These are phyloP conservation scores for Poeciliopsis paucimaculata DNA, from an alignment of 2,797 vertebrate genomes.

Conservation along the genomic window DNA sequence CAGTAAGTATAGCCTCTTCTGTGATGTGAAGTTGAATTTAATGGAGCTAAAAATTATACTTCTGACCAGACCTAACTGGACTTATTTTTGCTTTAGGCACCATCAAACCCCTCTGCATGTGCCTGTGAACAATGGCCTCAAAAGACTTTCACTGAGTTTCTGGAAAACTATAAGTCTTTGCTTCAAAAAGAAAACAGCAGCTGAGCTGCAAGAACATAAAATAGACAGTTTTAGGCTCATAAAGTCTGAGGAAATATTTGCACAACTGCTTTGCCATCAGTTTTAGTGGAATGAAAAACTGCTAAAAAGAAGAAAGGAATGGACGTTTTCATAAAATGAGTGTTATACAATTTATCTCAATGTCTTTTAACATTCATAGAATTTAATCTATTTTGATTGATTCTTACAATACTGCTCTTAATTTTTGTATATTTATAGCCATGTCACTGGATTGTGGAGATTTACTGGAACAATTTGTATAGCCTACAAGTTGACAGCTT, in stretches of 20 bases:
- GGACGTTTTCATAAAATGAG: neutral
- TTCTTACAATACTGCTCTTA: slow-evolving; percentile 42
- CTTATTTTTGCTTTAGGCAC: slow-evolving; percentile 9
- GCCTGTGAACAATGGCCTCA: slow-evolving; percentile 10
- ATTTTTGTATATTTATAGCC: slow-evolving; percentile 16
- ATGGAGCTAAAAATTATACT: neutral
- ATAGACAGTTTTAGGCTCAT: accelerated
- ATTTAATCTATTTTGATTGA: slow-evolving; percentile 11
- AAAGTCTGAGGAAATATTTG: neutral
- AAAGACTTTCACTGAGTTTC: accelerated
- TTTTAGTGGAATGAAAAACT: neutral
- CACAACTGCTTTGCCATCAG: neutral
- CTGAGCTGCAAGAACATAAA: accelerated
- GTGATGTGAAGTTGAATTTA: neutral
- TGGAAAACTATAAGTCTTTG: accelerated
- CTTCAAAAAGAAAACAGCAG: neutral
- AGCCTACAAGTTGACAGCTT: slow-evolving; percentile 15
- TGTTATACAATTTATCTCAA: neutral
- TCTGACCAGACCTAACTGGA: slow-evolving; percentile 1
- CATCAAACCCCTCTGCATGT: neutral
- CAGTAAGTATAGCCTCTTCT: slow-evolving; percentile 49
- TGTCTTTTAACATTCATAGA: neutral
- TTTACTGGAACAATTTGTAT: neutral
- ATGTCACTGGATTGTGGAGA: slow-evolving; percentile 14
- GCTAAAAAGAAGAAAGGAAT: neutral